These are phyloP conservation scores for Turritopsis rubra DNA, from an alignment of 30 jellyfish, hydroid and myxozoan species.

Conservation along the genomic window DNA sequence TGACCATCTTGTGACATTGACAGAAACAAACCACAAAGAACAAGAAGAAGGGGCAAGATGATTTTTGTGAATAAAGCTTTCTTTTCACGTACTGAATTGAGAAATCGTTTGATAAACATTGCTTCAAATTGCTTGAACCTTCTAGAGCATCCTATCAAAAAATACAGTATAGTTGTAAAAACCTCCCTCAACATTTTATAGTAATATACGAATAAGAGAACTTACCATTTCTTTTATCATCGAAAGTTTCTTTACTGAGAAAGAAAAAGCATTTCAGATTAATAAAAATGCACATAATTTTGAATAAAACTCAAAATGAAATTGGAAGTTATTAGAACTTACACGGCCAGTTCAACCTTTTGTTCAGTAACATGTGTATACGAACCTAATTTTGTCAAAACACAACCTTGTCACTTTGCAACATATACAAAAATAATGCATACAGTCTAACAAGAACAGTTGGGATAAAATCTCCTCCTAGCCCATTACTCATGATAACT, in stretches of 20 bases:
- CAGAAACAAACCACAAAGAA: slow-evolving; percentile 61
- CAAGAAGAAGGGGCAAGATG: slow-evolving; percentile 57
- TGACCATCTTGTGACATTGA: slow-evolving; percentile 39
- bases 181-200: not conserved
- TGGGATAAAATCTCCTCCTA: too few relatives aligned
- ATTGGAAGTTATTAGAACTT: too few relatives aligned
- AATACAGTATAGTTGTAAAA: too few relatives aligned
- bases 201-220: not conserved
- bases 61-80: slow-evolving; percentile 68
- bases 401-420: too few relatives aligned
- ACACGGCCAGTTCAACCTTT: too few relatives aligned
- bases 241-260: not conserved
- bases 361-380: too few relatives aligned
- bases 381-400: too few relatives aligned
- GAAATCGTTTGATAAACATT: slow-evolving; percentile 68
- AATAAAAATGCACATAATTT: too few relatives aligned
- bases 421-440: too few relatives aligned
- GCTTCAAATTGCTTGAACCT: slow-evolving; percentile 56
- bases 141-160: slow-evolving; percentile 48
- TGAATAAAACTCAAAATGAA: not conserved
- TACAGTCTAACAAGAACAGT: too few relatives aligned
- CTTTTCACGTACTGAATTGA: slow-evolving; percentile 61
- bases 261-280: not conserved
- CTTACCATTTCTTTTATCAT: not conserved
- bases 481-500: too few relatives aligned